Conservation (phyloP, 2,888 invertebrate genomes). For the Epinotia demarniana region DNA sequence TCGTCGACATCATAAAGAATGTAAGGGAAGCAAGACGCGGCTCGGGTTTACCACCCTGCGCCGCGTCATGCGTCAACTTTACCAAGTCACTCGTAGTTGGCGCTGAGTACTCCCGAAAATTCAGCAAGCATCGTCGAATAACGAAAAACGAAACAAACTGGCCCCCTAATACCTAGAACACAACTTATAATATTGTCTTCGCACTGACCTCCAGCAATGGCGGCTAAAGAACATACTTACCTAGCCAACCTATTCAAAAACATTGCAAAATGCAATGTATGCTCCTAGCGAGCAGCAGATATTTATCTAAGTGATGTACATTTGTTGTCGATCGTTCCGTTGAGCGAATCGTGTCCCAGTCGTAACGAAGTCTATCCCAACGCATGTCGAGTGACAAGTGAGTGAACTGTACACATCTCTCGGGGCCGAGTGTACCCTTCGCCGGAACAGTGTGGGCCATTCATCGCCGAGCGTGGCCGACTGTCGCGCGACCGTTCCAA, state of each 20-base stretch:
- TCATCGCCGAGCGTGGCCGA: constrained; percentile 33
- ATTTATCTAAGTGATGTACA: constrained; percentile 24
- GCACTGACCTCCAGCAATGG: neutral
- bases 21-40: neutral
- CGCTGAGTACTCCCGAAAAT: too few species aligned
- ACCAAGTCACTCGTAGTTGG: too few species aligned
- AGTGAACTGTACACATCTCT: constrained; percentile 7
- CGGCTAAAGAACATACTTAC: neutral
- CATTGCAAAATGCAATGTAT: neutral
- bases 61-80: neutral
- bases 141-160: too few species aligned
- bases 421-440: neutral
- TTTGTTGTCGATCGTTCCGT: constrained; percentile 9
- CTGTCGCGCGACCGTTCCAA: constrained; percentile 26
- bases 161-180: too few species aligned
- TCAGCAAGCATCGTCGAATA: too few species aligned
- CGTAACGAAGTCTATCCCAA: neutral
- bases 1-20: too few species aligned
- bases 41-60: neutral
- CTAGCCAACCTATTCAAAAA: neutral
- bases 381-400: constrained; percentile 7
- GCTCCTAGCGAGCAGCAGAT: constrained; percentile 5
- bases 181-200: too few species aligned
- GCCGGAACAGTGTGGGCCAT: constrained; percentile 21
- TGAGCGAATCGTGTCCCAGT: neutral